Conservation (phyloP, 2,113 vertebrate genomes). For the Ceuthmochares aereus region DNA sequence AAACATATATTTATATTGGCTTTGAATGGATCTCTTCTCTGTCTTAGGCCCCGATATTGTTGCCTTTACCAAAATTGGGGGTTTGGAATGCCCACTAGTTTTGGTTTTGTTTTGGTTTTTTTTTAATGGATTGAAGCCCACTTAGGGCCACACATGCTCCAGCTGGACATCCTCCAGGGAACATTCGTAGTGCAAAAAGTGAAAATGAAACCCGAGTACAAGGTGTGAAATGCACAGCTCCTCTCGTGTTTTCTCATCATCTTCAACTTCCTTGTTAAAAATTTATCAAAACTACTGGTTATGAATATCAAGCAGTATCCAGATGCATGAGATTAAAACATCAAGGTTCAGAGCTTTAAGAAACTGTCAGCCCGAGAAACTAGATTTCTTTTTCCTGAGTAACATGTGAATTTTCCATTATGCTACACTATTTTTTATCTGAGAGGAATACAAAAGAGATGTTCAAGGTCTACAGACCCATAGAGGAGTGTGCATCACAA, state of each 20-base stretch:
- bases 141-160: background rate
- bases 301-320: conserved; percentile 68
- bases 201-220: conserved; percentile 65
- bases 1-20: conserved; percentile 1
- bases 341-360: conserved; percentile 63
- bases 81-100: background rate
- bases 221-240: conserved; percentile 56
- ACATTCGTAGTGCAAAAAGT: conserved; percentile 31
- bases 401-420: conserved; percentile 35
- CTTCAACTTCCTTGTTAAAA: conserved; percentile 72
- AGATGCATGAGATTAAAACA: conserved; percentile 76
- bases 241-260: conserved; percentile 53
- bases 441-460: conserved; percentile 53
- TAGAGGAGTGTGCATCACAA: background rate
- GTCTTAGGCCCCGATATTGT: background rate
- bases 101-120: background rate
- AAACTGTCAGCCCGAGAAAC: conserved; percentile 55
- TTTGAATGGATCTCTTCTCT: conserved; percentile 13
- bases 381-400: conserved; percentile 17
- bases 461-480: conserved; percentile 4
- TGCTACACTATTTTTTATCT: background rate
- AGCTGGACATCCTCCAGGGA: background rate
- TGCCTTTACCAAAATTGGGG: background rate
- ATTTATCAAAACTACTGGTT: conserved; percentile 69
- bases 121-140: background rate